phyloP scores from a whole-genome alignment of 2,113 vertebrate genomes.

The Baryphthengus martii region DNA sequence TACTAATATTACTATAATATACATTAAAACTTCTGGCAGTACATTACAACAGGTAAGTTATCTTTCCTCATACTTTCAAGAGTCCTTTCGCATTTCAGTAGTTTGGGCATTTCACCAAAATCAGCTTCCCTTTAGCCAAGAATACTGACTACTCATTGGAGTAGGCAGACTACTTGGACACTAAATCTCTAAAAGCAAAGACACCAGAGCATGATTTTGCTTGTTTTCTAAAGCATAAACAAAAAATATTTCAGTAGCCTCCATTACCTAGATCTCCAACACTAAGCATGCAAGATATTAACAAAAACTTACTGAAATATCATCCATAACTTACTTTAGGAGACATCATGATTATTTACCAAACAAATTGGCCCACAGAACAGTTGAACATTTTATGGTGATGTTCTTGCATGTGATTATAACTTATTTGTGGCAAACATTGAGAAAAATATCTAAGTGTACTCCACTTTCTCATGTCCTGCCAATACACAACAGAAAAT shows the following conservation, averaged over 20 bases:
- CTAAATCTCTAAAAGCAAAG: neutral
- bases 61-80: neutral
- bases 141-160: neutral
- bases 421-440: neutral
- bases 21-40: neutral
- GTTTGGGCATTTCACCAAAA: neutral
- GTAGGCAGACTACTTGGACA: neutral
- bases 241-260: neutral
- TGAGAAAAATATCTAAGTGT: neutral
- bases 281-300: neutral
- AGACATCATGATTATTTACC: neutral
- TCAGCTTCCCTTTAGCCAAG: neutral
- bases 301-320: neutral
- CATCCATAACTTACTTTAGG: neutral
- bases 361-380: neutral
- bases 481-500: neutral
- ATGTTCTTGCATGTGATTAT: neutral
- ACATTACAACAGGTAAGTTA: neutral
- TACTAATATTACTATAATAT: neutral
- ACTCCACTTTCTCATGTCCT: neutral
- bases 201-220: neutral
- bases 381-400: neutral
- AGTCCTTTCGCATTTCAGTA: neutral
- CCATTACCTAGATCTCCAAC: neutral
- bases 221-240: neutral